phyloP scores from a whole-genome alignment of 1,140 invertebrate species.

The Drosophila takahashii region DNA sequence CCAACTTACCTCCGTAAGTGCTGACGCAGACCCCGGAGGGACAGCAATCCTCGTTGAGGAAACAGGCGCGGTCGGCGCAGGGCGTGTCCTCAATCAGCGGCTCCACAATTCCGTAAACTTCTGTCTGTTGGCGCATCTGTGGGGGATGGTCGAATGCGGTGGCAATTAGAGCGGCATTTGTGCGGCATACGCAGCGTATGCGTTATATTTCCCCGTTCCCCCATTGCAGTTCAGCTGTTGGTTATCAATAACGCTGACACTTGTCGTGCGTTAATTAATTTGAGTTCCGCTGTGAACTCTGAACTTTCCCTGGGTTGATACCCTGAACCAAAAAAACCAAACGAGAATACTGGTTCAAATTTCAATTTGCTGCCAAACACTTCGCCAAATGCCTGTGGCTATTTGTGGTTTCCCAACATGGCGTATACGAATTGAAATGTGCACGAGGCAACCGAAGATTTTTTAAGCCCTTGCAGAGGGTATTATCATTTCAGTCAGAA shows the following conservation, averaged over 20 bases:
- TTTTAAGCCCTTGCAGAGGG: no score
- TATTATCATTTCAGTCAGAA: no score
- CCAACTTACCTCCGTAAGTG: slow-evolving; percentile 88
- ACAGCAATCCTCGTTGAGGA: slow-evolving; percentile 91
- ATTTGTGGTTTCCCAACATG: slow-evolving; percentile 7
- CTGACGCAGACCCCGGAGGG: slow-evolving; percentile 90
- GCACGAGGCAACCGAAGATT: no score
- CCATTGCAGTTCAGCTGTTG: neutral
- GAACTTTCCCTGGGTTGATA: slow-evolving; percentile 29
- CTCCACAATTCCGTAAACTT: slow-evolving; percentile 85
- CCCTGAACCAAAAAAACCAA: neutral
- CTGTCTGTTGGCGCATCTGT: slow-evolving; percentile 62
- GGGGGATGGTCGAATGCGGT: slow-evolving; percentile 15
- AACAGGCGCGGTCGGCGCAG: slow-evolving; percentile 89
- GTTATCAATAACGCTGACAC: slow-evolving; percentile 39
- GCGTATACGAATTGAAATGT: slow-evolving; percentile 10
- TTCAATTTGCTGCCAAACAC: slow-evolving; percentile 26
- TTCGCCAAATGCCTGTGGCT: slow-evolving; percentile 3
- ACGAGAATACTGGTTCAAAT: neutral
- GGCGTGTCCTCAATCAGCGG: slow-evolving; percentile 86
- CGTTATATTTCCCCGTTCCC: slow-evolving; percentile 6
- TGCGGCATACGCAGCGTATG: slow-evolving; percentile 38
- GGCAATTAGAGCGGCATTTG: slow-evolving; percentile 54
- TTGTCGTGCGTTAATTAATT: slow-evolving; percentile 35
- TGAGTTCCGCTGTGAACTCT: slow-evolving; percentile 23